Percentiles rank a stretch among this genome's conserved stretches.
phyloP scores from a whole-genome alignment of 2,113 vertebrate species.

The Entomyzon cyanotis region DNA sequence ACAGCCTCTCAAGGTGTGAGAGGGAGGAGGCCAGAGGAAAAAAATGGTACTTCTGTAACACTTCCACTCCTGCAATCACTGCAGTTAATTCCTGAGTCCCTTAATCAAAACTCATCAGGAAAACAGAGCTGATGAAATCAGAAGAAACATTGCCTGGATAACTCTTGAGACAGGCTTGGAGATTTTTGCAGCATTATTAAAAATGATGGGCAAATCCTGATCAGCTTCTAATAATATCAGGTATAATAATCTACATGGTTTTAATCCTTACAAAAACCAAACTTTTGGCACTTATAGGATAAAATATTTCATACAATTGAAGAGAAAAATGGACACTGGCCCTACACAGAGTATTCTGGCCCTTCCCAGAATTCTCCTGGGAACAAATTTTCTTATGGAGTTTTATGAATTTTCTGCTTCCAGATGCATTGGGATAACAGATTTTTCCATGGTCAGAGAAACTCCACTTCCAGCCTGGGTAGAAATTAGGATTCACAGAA shows the following conservation, averaged over 20 bases:
- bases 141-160: neutral
- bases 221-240: neutral
- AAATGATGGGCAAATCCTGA: neutral
- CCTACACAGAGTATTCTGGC: neutral
- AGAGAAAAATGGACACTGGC: neutral
- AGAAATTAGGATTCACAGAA: neutral
- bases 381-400: neutral
- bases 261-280: neutral
- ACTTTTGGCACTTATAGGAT: neutral
- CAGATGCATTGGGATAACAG: neutral
- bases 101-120: neutral
- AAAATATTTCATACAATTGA: neutral
- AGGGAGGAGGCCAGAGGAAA: neutral
- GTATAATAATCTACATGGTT: neutral
- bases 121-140: neutral
- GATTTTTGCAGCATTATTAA: neutral
- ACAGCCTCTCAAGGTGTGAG: neutral
- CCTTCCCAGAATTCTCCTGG: neutral
- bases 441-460: neutral
- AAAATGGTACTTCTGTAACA: neutral
- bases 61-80: neutral
- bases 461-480: neutral
- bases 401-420: neutral
- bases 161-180: neutral
- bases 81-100: neutral